Conservation (phyloP, 2,888 invertebrate species). For the Gymnocheta viridis region DNA sequence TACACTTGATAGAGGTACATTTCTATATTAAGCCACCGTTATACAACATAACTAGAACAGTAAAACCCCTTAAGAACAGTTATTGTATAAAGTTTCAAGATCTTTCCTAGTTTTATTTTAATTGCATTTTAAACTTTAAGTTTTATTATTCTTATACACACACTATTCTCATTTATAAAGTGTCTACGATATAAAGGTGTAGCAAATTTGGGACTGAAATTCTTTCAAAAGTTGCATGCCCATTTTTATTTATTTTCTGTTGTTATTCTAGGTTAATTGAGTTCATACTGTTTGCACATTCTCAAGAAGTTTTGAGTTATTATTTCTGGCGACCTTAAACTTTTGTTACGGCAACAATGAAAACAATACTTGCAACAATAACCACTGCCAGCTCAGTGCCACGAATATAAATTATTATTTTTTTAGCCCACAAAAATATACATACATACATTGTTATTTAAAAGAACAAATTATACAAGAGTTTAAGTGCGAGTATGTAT, state of each 20-base stretch:
- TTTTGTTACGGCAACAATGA: conserved; percentile 37
- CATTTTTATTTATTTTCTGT: background rate
- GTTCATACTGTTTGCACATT: conserved; percentile 29
- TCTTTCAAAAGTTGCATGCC: conserved; percentile 4
- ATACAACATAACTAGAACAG: background rate
- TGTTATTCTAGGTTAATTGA: conserved; percentile 22
- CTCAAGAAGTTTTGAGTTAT: conserved; percentile 26
- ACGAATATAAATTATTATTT: conserved; percentile 40
- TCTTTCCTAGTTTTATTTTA: background rate
- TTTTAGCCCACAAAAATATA: conserved; percentile 28
- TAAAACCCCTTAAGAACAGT: background rate
- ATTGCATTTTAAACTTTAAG: background rate
- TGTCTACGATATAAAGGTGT: too few relatives aligned
- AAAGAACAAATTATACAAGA: conserved; percentile 31
- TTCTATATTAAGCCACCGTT: too few relatives aligned
- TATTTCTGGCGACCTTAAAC: conserved; percentile 55
- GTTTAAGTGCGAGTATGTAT: background rate
- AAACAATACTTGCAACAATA: conserved; percentile 24
- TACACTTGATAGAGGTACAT: too few relatives aligned
- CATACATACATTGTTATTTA: too few relatives aligned
- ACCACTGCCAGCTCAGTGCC: background rate
- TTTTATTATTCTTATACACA: background rate
- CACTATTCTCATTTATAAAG: background rate
- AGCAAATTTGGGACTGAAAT: background rate
- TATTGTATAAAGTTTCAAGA: background rate